Conservation (phyloP, 1,140 invertebrate species). For the Agrilus planipennis region DNA sequence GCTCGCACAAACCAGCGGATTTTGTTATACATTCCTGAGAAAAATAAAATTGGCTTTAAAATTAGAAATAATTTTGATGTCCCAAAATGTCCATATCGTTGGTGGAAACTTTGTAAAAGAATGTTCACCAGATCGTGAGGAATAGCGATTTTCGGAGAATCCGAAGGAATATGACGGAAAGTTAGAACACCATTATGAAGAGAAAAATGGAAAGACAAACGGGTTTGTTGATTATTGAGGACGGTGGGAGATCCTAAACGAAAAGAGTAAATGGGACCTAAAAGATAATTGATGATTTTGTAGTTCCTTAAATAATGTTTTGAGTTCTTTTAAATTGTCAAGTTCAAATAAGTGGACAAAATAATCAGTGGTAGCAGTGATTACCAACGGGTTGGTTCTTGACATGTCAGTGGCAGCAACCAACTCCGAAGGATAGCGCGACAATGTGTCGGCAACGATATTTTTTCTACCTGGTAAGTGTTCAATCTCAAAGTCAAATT, state of each 20-base stretch:
- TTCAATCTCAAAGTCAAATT: conserved; percentile 31
- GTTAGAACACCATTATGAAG: background rate
- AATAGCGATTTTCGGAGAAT: background rate
- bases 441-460: conserved; percentile 20
- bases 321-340: background rate
- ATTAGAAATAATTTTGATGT: conserved; percentile 23
- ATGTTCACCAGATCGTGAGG: background rate
- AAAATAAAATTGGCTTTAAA: conserved; percentile 22
- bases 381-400: background rate
- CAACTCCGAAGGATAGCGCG: conserved; percentile 10
- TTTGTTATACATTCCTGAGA: conserved; percentile 13
- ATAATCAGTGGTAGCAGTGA: background rate
- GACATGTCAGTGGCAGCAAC: background rate
- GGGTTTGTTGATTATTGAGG: background rate
- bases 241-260: background rate
- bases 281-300: background rate
- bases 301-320: background rate
- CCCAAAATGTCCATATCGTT: conserved; percentile 26
- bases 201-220: background rate
- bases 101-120: conserved; percentile 9
- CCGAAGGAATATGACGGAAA: background rate
- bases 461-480: conserved; percentile 21
- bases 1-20: conserved; percentile 14
- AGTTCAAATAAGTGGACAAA: background rate
- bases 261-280: background rate